Base-by-base conservation (phyloP, 35 echinoderm and acorn worm species). In the Acanthaster planci region DNA sequence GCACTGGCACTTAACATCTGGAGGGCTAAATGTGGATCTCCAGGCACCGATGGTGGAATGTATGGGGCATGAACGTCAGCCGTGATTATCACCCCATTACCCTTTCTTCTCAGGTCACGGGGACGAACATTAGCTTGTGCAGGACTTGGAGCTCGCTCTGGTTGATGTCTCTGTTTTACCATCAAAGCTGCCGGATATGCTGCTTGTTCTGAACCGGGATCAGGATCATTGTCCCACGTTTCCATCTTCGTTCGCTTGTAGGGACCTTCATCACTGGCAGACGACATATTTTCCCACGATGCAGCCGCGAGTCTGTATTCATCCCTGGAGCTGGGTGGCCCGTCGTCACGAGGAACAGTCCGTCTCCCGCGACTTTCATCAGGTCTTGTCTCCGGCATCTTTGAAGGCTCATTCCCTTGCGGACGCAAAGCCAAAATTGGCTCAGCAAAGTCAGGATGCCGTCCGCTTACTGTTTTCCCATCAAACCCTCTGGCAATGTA, bases 271-370 rank as follows among this genome's bases (percentile, higher is more conserved):
- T 72, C 64, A 72, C 64, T 72, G 64, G 64, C 64, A 12, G 64
- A 31, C 14, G 64, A 35, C 26, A 72, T 26, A 72, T 72, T 72
- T 30, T 72, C 64, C 64, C 64, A 72, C 15, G 64, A 72, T 31
- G 64, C 64, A 36, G 64, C 64, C 14, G 64, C 64, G 30, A 72
- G 64, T 16, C 34, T 72, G 64, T 72, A 72, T 72, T 72, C 64
- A 72, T 72, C 64, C 34, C 64, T 72, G 29, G 64, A 72, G n/a
- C 64, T 72, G 22, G 34, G 16, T 23, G 64, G 64, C 14, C 7
- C 26, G 8, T 31, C 64, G 10, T 72, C 64, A 14, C 64, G 8
- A 1, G 64, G 29, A 72, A 72, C 64, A 26, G 23, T 3, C 8
- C 30, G 64, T 34, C 64, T 72, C 34, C 64, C 64, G 9, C 12